A percentile compares a stretch with the other conserved stretches of the same genome.
These are phyloP conservation scores for Sinocyclocheilus anshuiensis DNA, from an alignment of 2,113 vertebrate species.

Conservation along the genomic window DNA sequence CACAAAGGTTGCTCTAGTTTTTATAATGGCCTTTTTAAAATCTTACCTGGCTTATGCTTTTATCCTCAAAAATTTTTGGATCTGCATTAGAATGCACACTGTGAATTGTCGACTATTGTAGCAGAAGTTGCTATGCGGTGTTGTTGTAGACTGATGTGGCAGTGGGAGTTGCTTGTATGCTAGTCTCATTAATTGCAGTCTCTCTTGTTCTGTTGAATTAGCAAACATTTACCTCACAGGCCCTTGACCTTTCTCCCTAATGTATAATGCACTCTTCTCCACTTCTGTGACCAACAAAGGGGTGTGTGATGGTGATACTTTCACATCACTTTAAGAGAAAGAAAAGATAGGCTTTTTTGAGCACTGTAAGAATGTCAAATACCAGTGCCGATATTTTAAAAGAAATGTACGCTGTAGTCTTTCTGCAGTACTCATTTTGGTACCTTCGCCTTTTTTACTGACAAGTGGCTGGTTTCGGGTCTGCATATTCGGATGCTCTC, in stretches of 20 bases:
- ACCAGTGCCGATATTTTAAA: neutral
- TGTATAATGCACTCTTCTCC: slow-evolving; percentile 47
- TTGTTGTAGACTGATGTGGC: neutral
- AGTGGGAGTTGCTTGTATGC: slow-evolving; percentile 1
- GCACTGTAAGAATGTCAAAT: neutral
- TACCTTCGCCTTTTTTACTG: neutral
- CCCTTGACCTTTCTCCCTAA: slow-evolving; percentile 35
- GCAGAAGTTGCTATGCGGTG: neutral
- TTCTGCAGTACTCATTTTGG: neutral
- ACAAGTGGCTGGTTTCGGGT: neutral
- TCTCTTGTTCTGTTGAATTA: slow-evolving; percentile 52
- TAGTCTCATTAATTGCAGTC: slow-evolving; percentile 54
- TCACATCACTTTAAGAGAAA: slow-evolving; percentile 33
- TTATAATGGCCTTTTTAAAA: neutral
- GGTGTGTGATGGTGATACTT: neutral
- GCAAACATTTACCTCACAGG: slow-evolving; percentile 44
- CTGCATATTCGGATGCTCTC: neutral
- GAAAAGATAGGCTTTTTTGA: neutral
- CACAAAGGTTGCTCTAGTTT: neutral
- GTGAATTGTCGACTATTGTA: slow-evolving; percentile 24
- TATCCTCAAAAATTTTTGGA: neutral
- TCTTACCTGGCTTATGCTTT: neutral
- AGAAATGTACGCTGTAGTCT: neutral
- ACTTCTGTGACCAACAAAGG: neutral
- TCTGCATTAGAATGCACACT: too few species aligned